phyloP scores from a whole-genome alignment of 1,140 invertebrate species.

The Drosophila pandora region DNA sequence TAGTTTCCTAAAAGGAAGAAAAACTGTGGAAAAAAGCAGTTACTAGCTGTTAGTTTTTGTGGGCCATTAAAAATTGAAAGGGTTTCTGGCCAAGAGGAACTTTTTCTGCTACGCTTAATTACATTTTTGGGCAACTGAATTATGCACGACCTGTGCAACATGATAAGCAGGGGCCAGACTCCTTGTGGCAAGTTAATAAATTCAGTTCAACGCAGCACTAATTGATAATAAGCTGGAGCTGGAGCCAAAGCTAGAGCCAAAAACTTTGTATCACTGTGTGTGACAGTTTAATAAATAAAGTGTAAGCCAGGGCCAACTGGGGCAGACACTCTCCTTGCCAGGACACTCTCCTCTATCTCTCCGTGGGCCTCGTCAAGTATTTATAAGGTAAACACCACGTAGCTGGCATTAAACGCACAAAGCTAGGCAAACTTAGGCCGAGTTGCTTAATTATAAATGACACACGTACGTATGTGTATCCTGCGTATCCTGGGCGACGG shows the following conservation, averaged over 20 bases:
- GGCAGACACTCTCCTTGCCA: constrained; percentile 38
- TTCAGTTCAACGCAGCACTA: constrained; percentile 65
- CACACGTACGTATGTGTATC: constrained; percentile 59
- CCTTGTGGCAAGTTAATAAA: constrained; percentile 54
- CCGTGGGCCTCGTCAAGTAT: constrained; percentile 70
- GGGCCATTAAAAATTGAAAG: constrained; percentile 71
- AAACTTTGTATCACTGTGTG: constrained; percentile 37
- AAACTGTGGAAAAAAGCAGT: constrained; percentile 7
- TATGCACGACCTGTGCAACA: constrained; percentile 75
- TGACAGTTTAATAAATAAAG: constrained; percentile 74
- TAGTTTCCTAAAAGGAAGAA: neutral
- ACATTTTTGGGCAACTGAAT: constrained; percentile 75
- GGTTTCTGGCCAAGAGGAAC: constrained; percentile 33
- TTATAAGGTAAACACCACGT: constrained; percentile 78
- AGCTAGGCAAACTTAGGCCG: constrained; percentile 69
- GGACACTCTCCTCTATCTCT: neutral
- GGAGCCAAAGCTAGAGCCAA: neutral
- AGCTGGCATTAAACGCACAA: constrained; percentile 74
- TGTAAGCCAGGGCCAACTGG: constrained; percentile 56
- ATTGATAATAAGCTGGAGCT: constrained; percentile 74
- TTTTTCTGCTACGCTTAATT: constrained; percentile 70
- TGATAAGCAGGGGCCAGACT: constrained; percentile 55
- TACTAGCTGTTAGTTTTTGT: constrained; percentile 43
- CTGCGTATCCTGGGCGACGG: constrained; percentile 7
- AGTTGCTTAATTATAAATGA: constrained; percentile 82